Evolutionary conservation across 2,888 invertebrate genomes (phyloP).

Genomic region (Nephrotoma appendiculata): DNA sequence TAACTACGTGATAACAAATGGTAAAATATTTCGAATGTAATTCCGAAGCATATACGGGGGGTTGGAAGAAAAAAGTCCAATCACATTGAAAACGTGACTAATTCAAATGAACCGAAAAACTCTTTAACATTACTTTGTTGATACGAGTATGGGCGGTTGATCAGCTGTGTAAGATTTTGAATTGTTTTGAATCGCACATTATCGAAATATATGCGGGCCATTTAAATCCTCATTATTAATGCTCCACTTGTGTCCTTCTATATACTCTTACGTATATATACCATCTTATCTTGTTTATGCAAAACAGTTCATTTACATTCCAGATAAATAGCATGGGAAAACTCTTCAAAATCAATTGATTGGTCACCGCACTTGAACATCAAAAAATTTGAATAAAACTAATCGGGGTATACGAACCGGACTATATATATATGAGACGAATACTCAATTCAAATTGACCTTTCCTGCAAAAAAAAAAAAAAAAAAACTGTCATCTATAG

Average conservation of each 20-base stretch:
- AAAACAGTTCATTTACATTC: not conserved
- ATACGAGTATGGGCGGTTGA: not conserved
- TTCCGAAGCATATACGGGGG: not conserved
- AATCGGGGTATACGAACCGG: not conserved
- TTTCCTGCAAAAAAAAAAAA: not conserved
- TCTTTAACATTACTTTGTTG: not conserved
- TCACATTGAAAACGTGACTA: not conserved
- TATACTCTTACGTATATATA: not conserved
- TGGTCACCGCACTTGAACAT: not conserved
- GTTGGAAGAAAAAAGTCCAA: not conserved
- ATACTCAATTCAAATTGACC: not conserved
- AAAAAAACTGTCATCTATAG: not conserved
- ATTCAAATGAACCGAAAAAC: not conserved
- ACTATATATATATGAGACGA: not conserved
- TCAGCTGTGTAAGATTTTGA: not conserved
- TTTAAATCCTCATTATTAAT: not conserved
- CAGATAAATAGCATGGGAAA: not conserved
- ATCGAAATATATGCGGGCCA: not conserved
- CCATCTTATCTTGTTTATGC: not conserved
- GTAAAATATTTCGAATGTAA: not conserved
- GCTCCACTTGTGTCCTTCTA: not conserved
- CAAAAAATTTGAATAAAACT: not conserved
- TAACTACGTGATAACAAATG: not conserved
- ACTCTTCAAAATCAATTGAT: not conserved
- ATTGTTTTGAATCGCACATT: not conserved